Evolutionary conservation across 2,888 invertebrate genomes (phyloP), one percentile per base, ranked within the genome.

Genomic region (Leptopilina drosophilae): DNA sequence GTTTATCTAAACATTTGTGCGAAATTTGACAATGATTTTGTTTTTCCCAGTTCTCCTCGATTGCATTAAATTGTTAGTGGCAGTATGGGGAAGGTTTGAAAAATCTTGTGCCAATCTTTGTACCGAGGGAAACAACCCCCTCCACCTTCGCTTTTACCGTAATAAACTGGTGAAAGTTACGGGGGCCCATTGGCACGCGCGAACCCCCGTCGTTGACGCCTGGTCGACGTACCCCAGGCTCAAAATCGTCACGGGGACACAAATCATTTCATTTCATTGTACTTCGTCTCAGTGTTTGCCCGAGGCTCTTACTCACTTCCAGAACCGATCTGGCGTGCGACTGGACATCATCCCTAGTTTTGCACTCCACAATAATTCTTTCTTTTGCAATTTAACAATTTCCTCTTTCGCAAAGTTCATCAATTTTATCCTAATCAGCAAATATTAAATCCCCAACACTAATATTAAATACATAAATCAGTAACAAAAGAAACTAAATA

Each of bases 161-260:
- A 87, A 87, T 88, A 87, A 89, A 88, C 87, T 85, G 84, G 89
- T 88, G 89, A 90, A 90, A 91, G 89, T 90, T 90, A 83, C 82
- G 83, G 89, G 89, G 88, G 83, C 89, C 89, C 87, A 89, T 89
- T 89, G 89, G 90, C 88, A 90, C 89, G 89, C 89, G 88, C 86
- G 78, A 83, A 84, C 83, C 84, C 84, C 85, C 83, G 82, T 77
- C 67, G 73, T 73, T 56, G 69, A 73, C 69, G 69, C 69, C 69
- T 53, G 69, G 33, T 20, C 56, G 20, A 73, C 73, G 84, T 84
- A 82, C 85, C 84, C 85, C 85, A 81, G 82, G 87, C 87, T 88
- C 83, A 86, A 62, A 87, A 88, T 89, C 87, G 89, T 88, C 87
- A 88, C 87, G 85, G 87, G 87, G 86, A 85, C 88, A 87, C 87